These are phyloP conservation scores for Scaptomyza polygonia DNA, from an alignment of 2,888 invertebrate species.

Conservation along the genomic window DNA sequence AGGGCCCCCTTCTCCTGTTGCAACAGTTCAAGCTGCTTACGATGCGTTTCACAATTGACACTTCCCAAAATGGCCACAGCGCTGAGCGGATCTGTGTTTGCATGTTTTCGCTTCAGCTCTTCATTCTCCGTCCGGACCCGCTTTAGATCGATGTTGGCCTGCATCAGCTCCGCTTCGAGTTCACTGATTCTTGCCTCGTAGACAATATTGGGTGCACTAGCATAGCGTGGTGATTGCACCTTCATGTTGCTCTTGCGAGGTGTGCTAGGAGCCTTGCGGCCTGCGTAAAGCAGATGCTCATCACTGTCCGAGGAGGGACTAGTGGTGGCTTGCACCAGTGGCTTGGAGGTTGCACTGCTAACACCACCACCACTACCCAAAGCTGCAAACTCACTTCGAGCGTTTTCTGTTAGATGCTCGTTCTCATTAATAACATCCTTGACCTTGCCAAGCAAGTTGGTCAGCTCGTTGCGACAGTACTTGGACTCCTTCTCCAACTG, in stretches of 20 bases:
- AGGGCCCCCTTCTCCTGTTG: constrained; percentile 89
- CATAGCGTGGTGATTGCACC: constrained; percentile 81
- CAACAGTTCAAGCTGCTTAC: constrained; percentile 89
- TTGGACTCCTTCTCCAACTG: constrained; percentile 93
- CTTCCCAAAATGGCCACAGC: constrained; percentile 75
- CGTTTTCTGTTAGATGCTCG: constrained; percentile 91
- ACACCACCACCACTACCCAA: constrained; percentile 79
- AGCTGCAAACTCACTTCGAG: constrained; percentile 88
- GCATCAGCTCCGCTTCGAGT: constrained; percentile 92
- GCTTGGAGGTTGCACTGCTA: constrained; percentile 42
- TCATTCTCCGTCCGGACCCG: constrained; percentile 89
- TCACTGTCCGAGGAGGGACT: constrained; percentile 86
- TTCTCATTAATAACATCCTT: constrained; percentile 94
- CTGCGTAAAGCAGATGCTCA: constrained; percentile 66
- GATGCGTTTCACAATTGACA: constrained; percentile 86
- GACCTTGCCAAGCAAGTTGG: constrained; percentile 91
- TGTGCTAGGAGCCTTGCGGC: constrained; percentile 56
- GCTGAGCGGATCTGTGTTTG: constrained; percentile 68
- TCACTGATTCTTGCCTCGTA: constrained; percentile 94
- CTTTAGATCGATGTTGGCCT: constrained; percentile 90
- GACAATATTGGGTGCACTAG: constrained; percentile 92
- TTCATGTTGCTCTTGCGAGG: constrained; percentile 61
- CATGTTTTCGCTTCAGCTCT: constrained; percentile 83
- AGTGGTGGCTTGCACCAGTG: constrained; percentile 59
- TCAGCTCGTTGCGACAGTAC: constrained; percentile 92